Evolutionary conservation across 2,797 vertebrate genomes (phyloP).

Genomic region (Philypnodon macrostomus): DNA sequence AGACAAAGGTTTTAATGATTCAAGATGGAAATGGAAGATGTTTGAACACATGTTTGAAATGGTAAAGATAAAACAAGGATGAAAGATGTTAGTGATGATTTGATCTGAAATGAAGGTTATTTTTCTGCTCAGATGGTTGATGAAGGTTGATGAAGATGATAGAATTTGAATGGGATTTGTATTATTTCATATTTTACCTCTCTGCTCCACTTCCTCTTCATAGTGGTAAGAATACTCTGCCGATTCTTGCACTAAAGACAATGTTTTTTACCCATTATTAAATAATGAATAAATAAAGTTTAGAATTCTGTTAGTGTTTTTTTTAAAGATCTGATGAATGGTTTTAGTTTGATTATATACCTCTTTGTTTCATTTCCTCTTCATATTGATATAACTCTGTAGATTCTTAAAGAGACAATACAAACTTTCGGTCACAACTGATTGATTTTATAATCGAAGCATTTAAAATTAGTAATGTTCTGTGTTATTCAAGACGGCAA

Average conservation of each 20-base stretch:
- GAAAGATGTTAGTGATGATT: conserved; percentile 1
- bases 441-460: neutral
- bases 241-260: conserved; percentile 34
- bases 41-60: neutral
- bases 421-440: conserved; percentile 1
- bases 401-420: conserved; percentile 66
- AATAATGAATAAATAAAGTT: neutral
- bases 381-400: conserved; percentile 73
- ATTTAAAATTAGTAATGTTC: conserved; percentile 1
- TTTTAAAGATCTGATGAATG: neutral
- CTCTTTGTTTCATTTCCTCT: conserved; percentile 70
- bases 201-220: conserved; percentile 53
- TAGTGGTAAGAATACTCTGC: conserved; percentile 51
- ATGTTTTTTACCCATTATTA: conserved; percentile 1
- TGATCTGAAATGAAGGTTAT: neutral
- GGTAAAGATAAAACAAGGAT: conserved; percentile 3
- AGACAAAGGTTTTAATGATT: conserved; percentile 6
- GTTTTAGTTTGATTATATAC: conserved; percentile 43
- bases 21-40: too few species aligned
- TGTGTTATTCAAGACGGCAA: neutral
- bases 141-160: conserved; percentile 16
- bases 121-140: conserved; percentile 23
- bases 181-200: conserved; percentile 42
- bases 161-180: neutral
- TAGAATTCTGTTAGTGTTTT: neutral